Percentiles rank a stretch among this genome's conserved stretches.
These are phyloP conservation scores for Fulmarus glacialis DNA, from an alignment of 2,113 vertebrate species.

Conservation along the genomic window DNA sequence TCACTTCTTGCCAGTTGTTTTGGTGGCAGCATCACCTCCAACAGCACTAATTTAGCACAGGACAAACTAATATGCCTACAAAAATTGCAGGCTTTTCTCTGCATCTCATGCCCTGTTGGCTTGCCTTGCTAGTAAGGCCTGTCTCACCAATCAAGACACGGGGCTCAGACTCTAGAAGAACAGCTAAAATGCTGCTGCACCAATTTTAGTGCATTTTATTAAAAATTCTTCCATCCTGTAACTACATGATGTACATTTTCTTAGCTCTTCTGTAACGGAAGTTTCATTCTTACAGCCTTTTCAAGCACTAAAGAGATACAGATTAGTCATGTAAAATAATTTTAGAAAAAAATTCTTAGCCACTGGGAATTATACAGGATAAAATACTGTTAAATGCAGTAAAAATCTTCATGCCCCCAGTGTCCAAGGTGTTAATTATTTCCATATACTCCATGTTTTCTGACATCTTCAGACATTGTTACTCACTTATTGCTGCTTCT, in stretches of 20 bases:
- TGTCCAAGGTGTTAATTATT: neutral
- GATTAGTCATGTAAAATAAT: neutral
- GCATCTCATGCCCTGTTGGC: rapidly evolving
- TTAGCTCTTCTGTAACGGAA: neutral
- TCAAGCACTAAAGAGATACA: neutral
- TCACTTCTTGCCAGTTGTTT: neutral
- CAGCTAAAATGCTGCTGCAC: neutral
- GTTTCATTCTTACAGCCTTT: neutral
- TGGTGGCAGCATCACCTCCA: neutral
- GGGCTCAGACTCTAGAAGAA: neutral
- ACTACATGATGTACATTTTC: neutral
- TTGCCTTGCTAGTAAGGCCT: neutral
- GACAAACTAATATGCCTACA: neutral
- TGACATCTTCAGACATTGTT: neutral
- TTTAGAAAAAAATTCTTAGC: neutral
- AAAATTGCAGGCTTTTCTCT: neutral
- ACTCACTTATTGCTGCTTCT: neutral
- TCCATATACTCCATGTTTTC: neutral
- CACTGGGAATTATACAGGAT: neutral
- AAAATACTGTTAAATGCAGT: neutral
- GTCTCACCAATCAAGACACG: neutral
- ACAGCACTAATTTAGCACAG: neutral
- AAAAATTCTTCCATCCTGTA: neutral
- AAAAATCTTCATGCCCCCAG: neutral
- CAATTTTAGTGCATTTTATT: neutral